Conservation (phyloP, 2,113 vertebrate genomes). For the Phyllostomus discolor region DNA sequence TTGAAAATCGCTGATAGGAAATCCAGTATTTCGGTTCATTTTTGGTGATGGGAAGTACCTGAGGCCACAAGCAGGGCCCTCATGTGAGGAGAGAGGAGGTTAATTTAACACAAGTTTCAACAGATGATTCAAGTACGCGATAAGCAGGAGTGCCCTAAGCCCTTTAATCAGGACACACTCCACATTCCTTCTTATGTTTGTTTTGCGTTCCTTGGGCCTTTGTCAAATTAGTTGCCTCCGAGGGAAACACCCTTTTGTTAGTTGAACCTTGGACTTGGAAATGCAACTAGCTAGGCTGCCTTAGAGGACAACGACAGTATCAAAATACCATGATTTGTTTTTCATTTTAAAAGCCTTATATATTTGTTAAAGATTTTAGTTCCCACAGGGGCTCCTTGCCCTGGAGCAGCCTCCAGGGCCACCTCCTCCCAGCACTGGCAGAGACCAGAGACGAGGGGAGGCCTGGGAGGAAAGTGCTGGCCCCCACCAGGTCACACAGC, state of each 20-base stretch:
- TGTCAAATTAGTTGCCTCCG: not conserved
- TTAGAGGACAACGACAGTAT: not conserved
- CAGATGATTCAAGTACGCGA: not conserved
- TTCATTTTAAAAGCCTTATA: not conserved
- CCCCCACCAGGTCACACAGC: not conserved
- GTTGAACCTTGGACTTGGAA: conserved; percentile 34
- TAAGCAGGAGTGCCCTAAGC: not conserved
- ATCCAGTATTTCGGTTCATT: not conserved
- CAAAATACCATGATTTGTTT: conserved; percentile 21
- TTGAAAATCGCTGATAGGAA: not conserved
- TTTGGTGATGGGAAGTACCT: not conserved
- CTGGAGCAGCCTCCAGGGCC: not conserved
- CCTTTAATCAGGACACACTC: not conserved
- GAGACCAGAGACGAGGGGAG: too few species aligned
- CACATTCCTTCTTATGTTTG: not conserved
- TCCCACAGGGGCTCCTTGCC: not conserved
- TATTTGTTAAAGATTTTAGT: not conserved
- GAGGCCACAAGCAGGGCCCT: not conserved
- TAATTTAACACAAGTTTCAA: not conserved
- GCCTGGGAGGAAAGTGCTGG: not conserved
- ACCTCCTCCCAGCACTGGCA: not conserved
- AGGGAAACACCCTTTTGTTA: not conserved
- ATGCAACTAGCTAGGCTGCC: not conserved
- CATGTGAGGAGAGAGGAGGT: not conserved
- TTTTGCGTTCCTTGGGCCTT: not conserved